phyloP scores from a whole-genome alignment of 1,140 invertebrate species.

The Matsumurasca onukii region DNA sequence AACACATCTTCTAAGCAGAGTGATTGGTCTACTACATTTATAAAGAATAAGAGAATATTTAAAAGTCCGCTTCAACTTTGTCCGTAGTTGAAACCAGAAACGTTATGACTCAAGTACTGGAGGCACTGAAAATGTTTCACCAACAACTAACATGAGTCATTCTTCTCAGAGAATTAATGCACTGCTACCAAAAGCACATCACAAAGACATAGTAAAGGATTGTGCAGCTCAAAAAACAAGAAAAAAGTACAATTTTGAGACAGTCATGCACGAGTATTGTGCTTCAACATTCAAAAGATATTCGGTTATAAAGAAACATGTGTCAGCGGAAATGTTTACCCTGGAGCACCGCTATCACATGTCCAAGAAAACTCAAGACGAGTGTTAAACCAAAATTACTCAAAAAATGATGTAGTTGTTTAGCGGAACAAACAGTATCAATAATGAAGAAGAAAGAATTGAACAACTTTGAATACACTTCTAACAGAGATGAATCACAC shows the following conservation, averaged over 20 bases:
- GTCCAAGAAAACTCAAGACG: neutral
- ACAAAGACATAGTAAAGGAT: no score
- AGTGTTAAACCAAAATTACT: neutral
- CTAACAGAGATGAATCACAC: neutral
- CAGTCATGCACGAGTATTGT: neutral
- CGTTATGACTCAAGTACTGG: no score
- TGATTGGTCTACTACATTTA: no score
- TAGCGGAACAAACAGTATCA: neutral
- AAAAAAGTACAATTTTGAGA: neutral
- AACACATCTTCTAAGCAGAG: no score
- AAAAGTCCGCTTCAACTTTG: no score
- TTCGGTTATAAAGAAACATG: neutral
- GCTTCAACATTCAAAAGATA: neutral
- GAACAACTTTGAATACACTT: neutral
- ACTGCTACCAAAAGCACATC: no score
- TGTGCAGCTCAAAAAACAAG: no score
- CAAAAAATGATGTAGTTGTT: neutral
- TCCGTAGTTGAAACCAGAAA: no score
- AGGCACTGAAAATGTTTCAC: no score
- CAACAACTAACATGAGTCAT: no score
- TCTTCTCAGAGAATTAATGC: no score
- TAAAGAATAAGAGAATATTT: no score
- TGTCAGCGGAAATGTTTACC: neutral
- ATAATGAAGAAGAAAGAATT: constrained; percentile 13
- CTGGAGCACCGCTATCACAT: neutral